Conservation (phyloP, 2,113 vertebrate genomes). For the Chionis minor region DNA sequence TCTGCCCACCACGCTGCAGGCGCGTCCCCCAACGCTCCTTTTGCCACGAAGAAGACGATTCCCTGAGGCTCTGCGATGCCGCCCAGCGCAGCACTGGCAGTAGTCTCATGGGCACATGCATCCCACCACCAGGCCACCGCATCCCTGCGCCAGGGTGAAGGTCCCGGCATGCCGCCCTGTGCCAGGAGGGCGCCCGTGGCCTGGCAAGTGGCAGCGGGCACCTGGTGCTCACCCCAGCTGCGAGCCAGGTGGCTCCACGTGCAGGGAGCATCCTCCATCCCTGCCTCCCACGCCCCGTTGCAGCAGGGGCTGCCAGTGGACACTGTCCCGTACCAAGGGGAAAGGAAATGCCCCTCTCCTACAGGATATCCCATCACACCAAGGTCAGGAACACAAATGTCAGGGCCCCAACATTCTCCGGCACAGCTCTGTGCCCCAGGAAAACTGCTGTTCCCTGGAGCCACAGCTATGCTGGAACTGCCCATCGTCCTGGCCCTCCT, state of each 20-base stretch:
- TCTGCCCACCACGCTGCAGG: not conserved
- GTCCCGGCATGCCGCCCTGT: fast-evolving
- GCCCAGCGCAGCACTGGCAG: fast-evolving
- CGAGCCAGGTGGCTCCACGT: fast-evolving
- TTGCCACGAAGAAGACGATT: fast-evolving
- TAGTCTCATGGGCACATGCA: fast-evolving
- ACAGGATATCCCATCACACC: not conserved
- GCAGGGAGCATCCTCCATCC: not conserved
- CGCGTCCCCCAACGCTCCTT: not conserved
- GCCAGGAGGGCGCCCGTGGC: not conserved
- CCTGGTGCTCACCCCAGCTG: not conserved
- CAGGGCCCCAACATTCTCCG: fast-evolving
- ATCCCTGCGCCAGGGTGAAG: not conserved
- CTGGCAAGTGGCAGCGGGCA: fast-evolving
- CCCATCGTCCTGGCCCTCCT: not conserved
- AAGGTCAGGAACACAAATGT: not conserved
- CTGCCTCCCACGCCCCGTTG: not conserved
- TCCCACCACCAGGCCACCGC: not conserved
- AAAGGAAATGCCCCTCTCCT: not conserved
- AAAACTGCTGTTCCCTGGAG: not conserved
- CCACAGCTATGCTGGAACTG: not conserved
- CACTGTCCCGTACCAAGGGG: fast-evolving
- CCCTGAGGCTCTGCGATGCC: not conserved
- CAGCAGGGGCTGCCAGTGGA: not conserved
- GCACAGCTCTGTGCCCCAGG: not conserved